These are phyloP conservation scores for rabbit (Oryctolagus cuniculus) DNA, from an alignment of 2,113 vertebrate genomes.

Conservation along the genomic window mOryCun1.1 NC_091436.1:59873001-59873500, in stretches of 20 bases:
- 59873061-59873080: background rate
- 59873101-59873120: background rate
- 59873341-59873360: constrained; percentile 95
- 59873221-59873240: constrained; percentile 32
- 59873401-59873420: constrained; percentile 98
- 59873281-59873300: constrained; percentile 99
- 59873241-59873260: constrained; percentile 88
- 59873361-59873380: constrained; percentile 95
- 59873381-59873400: constrained; percentile 95
- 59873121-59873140: background rate
- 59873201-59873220: background rate
- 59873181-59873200: background rate
- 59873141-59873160: background rate
- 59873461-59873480: constrained; percentile 94
- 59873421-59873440: constrained; percentile 93
- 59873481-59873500: constrained; percentile 94
- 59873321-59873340: constrained; percentile 94
- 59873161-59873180: background rate
- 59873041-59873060: background rate
- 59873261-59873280: constrained; percentile 99
- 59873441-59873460: constrained; percentile 96
- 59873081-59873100: background rate
- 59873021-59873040: background rate
- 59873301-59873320: constrained; percentile 95
- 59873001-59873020: no score